Base-by-base conservation (phyloP, 2,888 invertebrate genomes). In the Lasioglossum morio region DNA sequence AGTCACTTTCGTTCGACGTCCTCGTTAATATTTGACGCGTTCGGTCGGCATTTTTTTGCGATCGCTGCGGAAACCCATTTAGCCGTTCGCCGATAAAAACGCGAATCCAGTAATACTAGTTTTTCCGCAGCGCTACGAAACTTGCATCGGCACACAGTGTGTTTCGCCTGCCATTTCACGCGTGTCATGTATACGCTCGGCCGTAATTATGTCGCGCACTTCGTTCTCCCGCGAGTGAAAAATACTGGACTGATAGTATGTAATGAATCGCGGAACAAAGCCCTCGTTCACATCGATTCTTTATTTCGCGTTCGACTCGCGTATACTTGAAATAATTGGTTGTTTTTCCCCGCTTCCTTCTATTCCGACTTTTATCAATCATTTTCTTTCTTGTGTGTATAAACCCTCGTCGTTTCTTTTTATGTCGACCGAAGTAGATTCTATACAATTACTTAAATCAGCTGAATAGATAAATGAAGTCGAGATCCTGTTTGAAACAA, bases 261-360 rank as follows among this genome's bases (percentile, higher is more conserved):
- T 83, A 89, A 89, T 74, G 86, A 77, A 82, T 79, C 86, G 88
- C 81, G 79, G 72, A 85, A 82, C 80, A 84, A 77, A 77, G 63
- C 72, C 37, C 27, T 53, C 53, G 43, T 48, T 40, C 46, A 27
- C n/a, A 30, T 27, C 60, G 72, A 76, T 77, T 69, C 48, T 19
- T 27, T 30, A 14, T 37, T 37, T 37, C 48, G 19, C 12, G 34
- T 14, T 63, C 43, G 46, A 80, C 34, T 72, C 48, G 19, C 27
- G 7, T 86, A 86, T 81, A 76, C 85, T 85, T 79, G 78, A 60
- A 69, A 76, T 48, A 60, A 79, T 57, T 66, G 69, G 57, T 46
- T 8, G 40, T 53, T 78, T 79, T 72, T 76, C 63, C 16, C 19
- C 30, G 34, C 23, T 5, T n/a, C 69, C n/a, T 48, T 40, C 19